Base-by-base conservation (phyloP, 2,888 invertebrate species). In the Caenorhabditis uteleia region DNA sequence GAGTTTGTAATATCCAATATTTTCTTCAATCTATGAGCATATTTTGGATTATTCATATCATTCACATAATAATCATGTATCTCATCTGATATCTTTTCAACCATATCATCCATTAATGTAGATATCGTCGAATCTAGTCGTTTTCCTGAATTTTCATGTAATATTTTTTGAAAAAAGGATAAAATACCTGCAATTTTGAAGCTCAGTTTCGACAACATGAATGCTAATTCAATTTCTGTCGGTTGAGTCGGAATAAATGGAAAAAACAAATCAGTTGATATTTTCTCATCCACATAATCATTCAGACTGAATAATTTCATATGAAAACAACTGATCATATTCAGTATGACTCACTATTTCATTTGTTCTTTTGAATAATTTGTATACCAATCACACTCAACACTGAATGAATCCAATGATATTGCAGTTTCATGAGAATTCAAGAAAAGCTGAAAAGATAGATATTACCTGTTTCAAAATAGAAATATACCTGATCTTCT, bases 321-420 rank as follows among this genome's bases (percentile, higher is more conserved):
- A n/a, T n/a, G n/a, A n/a, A 25, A 10, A 10, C 16, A 8, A 8
- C 6, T 16, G 14, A 14, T 6, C 16, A 18, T 8, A 14, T 36
- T 18, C 14, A 36, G 20, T 2, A 21, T 20, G 8, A 25, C 34
- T 25, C 16, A 48, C 48, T 29, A 29, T 39, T n/a, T 29, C 38
- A 48, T 27, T 18, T 48, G 48, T 8, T 39, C 39, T 21, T 40
- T 48, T 27, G 25, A 38, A 20, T 48, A 48, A 29, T 48, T 48
- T 27, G 48, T 48, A 23, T 27, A 39, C 48, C 48, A 48, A 20
- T 48, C 48, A 18, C 39, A 27, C 4, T 48, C 40, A 20, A 39
- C 18, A 2, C 39, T 29, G 6, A 39, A 20, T 10, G 18, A 39
- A 7, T 18, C 18, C 16, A 39, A 7, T 16, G n/a, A 26, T 5